Conservation (phyloP, 2,888 invertebrate species). For the Lasioglossum vierecki region DNA sequence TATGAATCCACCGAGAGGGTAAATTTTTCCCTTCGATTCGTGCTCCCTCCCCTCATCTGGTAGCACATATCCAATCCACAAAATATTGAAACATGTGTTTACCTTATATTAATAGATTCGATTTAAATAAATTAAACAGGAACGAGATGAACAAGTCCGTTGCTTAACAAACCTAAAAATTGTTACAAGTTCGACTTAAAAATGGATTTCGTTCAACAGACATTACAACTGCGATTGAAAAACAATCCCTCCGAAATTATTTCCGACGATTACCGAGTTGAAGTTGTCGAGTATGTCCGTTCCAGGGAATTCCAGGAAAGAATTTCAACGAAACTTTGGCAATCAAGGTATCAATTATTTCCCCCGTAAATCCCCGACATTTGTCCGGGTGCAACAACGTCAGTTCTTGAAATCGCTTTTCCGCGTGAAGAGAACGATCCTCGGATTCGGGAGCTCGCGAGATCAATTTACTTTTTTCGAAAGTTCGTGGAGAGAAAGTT, state of each 20-base stretch:
- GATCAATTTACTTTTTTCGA: not conserved
- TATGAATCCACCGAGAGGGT: too few species aligned
- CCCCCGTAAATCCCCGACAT: not conserved
- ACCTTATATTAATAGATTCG: too few species aligned
- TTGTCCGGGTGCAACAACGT: not conserved
- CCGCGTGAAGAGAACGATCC: not conserved
- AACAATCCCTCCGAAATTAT: not conserved
- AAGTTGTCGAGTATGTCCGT: not conserved
- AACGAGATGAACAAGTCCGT: too few species aligned
- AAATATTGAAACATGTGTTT: too few species aligned
- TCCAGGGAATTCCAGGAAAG: not conserved
- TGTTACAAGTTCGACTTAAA: not conserved
- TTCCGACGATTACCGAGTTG: not conserved
- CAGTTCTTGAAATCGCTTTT: not conserved
- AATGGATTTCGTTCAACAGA: not conserved
- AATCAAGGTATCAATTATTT: constrained; percentile 2
- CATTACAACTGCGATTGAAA: not conserved
- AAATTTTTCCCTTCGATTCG: too few species aligned
- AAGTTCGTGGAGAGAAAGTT: not conserved
- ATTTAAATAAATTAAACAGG: too few species aligned
- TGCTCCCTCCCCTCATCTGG: too few species aligned
- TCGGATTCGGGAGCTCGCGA: not conserved
- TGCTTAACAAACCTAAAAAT: not conserved
- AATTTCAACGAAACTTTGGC: not conserved
- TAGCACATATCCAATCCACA: too few species aligned